phyloP scores from a whole-genome alignment of 2,113 vertebrate species.

The Oenanthe melanoleuca region DNA sequence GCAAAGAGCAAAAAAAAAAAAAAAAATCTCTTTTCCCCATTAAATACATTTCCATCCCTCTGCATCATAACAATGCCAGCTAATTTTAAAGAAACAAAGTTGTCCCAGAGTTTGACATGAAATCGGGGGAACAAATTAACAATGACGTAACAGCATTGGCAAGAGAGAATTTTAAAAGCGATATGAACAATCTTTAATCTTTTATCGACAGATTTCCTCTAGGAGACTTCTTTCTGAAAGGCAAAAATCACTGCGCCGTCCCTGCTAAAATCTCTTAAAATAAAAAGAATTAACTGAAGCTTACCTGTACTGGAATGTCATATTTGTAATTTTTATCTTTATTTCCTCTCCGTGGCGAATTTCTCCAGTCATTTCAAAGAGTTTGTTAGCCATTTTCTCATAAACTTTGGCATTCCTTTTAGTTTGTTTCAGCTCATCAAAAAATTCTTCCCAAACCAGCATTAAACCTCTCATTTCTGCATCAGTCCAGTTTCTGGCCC shows the following conservation, averaged over 20 bases:
- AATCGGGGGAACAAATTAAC: constrained; percentile 52
- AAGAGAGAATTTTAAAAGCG: constrained; percentile 72
- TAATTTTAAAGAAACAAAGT: constrained; percentile 55
- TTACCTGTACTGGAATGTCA: constrained; percentile 99
- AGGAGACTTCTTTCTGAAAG: constrained; percentile 63
- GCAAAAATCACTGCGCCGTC: constrained; percentile 40
- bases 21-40: constrained; percentile 36
- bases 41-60: constrained; percentile 40
- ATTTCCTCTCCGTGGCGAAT: constrained; percentile 96
- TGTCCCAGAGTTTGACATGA: constrained; percentile 59
- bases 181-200: constrained; percentile 70
- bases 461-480: constrained; percentile 96
- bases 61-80: constrained; percentile 14
- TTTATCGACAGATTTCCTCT: constrained; percentile 61
- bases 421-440: constrained; percentile 93
- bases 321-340: constrained; percentile 99
- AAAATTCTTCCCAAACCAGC: constrained; percentile 96
- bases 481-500: constrained; percentile 98
- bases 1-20: neutral
- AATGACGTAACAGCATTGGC: constrained; percentile 61
- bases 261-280: constrained; percentile 67
- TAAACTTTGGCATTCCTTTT: constrained; percentile 98
- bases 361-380: constrained; percentile 94
- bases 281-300: constrained; percentile 73
- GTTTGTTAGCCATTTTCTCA: constrained; percentile 97